Evolutionary conservation across 2,888 invertebrate genomes (phyloP).

Genomic region (Neuroscelio doddi): DNA sequence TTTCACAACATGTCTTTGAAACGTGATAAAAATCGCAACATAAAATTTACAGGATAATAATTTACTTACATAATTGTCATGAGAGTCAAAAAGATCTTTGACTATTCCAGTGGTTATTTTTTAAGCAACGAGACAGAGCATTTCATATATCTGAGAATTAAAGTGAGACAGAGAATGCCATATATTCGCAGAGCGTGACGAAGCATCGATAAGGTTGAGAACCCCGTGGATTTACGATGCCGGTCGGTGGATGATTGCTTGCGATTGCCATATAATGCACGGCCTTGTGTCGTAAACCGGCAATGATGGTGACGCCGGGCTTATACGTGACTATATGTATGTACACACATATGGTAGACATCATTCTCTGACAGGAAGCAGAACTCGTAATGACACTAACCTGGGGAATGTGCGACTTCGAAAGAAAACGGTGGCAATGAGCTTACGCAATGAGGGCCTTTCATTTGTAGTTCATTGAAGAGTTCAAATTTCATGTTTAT

Average conservation of each 20-base stretch:
- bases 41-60: neutral
- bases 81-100: neutral
- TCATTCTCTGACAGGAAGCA: slow-evolving; percentile 43
- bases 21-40: neutral
- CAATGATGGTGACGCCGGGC: slow-evolving; percentile 54
- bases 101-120: neutral
- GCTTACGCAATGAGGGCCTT: slow-evolving; percentile 14
- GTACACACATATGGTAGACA: slow-evolving; percentile 32
- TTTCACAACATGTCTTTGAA: neutral
- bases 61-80: neutral
- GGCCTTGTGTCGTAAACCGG: slow-evolving; percentile 70
- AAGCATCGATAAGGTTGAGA: slow-evolving; percentile 68
- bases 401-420: slow-evolving; percentile 25
- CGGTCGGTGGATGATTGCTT: slow-evolving; percentile 68
- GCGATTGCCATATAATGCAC: slow-evolving; percentile 69
- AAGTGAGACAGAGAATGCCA: slow-evolving; percentile 17
- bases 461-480: too few relatives aligned
- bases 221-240: slow-evolving; percentile 68
- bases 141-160: slow-evolving; percentile 18
- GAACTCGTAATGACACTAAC: slow-evolving; percentile 41
- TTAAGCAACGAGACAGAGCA: neutral
- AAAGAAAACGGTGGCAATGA: slow-evolving; percentile 25
- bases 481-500: neutral
- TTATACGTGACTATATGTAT: slow-evolving; percentile 48
- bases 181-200: slow-evolving; percentile 25